Evolutionary conservation across 2,113 vertebrate species (phyloP).

Genomic region (Psammodynastes pulverulentus): DNA sequence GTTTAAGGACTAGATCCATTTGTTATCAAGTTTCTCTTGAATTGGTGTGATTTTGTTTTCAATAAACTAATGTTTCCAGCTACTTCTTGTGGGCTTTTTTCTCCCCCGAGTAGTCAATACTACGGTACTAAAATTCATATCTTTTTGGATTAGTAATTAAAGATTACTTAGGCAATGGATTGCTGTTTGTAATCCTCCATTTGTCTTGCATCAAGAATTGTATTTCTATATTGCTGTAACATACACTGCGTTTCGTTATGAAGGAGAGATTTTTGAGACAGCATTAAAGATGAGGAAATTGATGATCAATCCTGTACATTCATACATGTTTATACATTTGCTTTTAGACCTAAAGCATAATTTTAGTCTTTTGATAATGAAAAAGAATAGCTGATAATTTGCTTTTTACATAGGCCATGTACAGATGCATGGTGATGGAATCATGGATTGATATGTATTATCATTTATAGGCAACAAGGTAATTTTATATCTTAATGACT

Average conservation of each 20-base stretch:
- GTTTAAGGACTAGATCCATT: slow-evolving; percentile 22
- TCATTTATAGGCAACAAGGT: neutral
- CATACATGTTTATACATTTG: neutral
- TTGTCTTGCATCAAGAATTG: neutral
- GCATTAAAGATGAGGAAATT: neutral
- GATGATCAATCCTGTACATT: neutral
- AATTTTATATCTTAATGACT: neutral
- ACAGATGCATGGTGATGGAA: neutral
- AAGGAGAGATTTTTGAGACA: neutral
- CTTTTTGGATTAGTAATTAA: neutral
- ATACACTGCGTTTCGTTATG: neutral
- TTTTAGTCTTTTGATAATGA: neutral
- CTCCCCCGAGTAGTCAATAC: neutral
- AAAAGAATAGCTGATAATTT: neutral
- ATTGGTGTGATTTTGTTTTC: slow-evolving; percentile 37
- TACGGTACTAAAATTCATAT: neutral
- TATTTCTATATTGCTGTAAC: neutral
- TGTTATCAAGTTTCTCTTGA: slow-evolving; percentile 24
- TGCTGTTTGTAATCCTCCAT: neutral
- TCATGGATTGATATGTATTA: neutral
- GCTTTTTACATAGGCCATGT: neutral
- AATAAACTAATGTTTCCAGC: slow-evolving; percentile 65
- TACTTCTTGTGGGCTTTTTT: neutral
- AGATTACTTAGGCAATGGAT: neutral
- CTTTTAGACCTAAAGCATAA: neutral